Conservation (phyloP, 2,888 invertebrate species). For the Tortrix viridana region DNA sequence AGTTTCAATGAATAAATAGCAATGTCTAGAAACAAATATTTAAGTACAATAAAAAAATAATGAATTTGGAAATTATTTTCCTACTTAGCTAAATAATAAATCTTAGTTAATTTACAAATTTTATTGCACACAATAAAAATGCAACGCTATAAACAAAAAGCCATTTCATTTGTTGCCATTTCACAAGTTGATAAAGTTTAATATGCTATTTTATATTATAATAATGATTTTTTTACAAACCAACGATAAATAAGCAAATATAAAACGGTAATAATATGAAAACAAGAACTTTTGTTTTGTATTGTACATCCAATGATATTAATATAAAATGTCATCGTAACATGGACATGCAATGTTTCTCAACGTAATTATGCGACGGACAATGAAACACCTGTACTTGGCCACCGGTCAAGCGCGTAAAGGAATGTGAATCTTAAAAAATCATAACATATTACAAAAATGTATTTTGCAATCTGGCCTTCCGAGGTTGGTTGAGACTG, state of each 20-base stretch:
- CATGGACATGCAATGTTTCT: neutral
- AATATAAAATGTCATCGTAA: neutral
- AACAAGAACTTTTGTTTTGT: too few species aligned
- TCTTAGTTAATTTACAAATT: too few species aligned
- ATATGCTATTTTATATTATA: neutral
- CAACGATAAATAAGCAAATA: neutral
- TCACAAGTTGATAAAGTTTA: neutral
- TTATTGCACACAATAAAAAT: too few species aligned
- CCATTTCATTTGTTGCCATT: too few species aligned
- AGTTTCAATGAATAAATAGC: neutral
- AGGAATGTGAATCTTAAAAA: slow-evolving; percentile 34
- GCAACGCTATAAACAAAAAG: too few species aligned
- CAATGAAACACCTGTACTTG: neutral
- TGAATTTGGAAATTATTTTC: too few species aligned
- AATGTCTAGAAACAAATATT: neutral
- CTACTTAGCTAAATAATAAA: too few species aligned
- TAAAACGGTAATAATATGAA: neutral
- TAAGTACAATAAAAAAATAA: neutral
- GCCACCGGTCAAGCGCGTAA: slow-evolving; percentile 9
- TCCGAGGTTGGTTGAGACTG: slow-evolving; percentile 39
- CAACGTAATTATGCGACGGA: neutral
- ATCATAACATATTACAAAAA: slow-evolving; percentile 38
- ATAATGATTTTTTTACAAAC: too few species aligned
- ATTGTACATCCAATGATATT: too few species aligned
- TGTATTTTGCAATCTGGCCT: slow-evolving; percentile 41